These are phyloP conservation scores for Leptinotarsa rubiginosa DNA, from an alignment of 2,888 invertebrate species.

Conservation along the genomic window DNA sequence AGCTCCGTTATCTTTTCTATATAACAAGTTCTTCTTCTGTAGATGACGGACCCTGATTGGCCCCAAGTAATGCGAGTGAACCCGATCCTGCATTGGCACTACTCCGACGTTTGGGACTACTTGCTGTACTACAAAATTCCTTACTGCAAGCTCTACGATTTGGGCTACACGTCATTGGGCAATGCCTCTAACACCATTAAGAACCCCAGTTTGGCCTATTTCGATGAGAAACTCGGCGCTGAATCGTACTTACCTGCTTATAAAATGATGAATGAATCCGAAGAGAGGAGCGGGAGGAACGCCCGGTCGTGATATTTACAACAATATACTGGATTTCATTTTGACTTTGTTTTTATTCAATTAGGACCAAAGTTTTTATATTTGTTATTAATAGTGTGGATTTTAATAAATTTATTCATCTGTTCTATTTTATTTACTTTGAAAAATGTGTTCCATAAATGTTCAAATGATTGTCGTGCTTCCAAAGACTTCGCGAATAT, in stretches of 20 bases:
- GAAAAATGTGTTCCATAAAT: too few species aligned
- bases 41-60: slow-evolving; percentile 91
- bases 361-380: neutral
- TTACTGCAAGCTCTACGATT: slow-evolving; percentile 91
- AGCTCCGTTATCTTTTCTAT: neutral
- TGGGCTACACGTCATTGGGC: slow-evolving; percentile 93
- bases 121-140: slow-evolving; percentile 82
- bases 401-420: slow-evolving; percentile 6
- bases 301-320: slow-evolving; percentile 7
- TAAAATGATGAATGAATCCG: slow-evolving; percentile 71
- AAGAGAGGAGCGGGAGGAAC: slow-evolving; percentile 74
- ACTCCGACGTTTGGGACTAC: slow-evolving; percentile 92
- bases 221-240: slow-evolving; percentile 65
- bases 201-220: slow-evolving; percentile 77
- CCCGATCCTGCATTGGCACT: slow-evolving; percentile 93
- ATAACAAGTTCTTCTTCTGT: slow-evolving; percentile 49
- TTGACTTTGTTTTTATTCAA: neutral
- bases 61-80: slow-evolving; percentile 89
- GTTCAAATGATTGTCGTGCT: too few species aligned
- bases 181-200: slow-evolving; percentile 82
- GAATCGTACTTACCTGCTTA: slow-evolving; percentile 80
- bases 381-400: neutral
- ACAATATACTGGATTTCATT: neutral
- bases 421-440: neutral
- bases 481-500: too few species aligned